Conservation (phyloP, 2,888 invertebrate species). For the Carcina quercana region DNA sequence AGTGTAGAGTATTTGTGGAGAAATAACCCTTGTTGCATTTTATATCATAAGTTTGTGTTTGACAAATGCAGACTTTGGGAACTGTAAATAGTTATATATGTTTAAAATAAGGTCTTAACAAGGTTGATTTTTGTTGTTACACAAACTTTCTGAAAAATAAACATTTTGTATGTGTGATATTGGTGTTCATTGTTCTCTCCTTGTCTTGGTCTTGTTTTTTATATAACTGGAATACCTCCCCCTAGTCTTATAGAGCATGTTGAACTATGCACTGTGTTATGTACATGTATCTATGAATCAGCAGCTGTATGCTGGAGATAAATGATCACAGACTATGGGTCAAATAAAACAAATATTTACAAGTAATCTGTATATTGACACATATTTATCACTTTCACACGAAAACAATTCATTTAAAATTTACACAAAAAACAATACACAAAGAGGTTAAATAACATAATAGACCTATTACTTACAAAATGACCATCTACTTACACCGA, state of each 20-base stretch:
- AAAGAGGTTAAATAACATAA: conserved; percentile 62
- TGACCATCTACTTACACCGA: conserved; percentile 50
- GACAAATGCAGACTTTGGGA: conserved; percentile 65
- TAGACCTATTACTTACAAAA: conserved; percentile 57
- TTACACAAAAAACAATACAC: conserved; percentile 64
- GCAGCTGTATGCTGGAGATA: no score
- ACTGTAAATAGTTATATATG: conserved; percentile 73
- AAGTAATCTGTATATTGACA: conserved; percentile 71
- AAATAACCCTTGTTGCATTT: conserved; percentile 71
- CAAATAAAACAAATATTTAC: conserved; percentile 42
- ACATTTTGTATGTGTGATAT: conserved; percentile 73
- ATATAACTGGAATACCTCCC: background rate
- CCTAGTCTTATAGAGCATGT: no score
- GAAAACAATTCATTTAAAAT: conserved; percentile 65
- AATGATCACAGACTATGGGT: no score
- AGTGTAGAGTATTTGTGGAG: conserved; percentile 60
- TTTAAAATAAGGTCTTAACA: conserved; percentile 71
- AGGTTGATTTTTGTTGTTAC: conserved; percentile 75
- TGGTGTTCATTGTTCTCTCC: conserved; percentile 47
- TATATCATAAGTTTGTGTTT: conserved; percentile 69
- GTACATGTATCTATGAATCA: no score
- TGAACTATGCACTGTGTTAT: no score
- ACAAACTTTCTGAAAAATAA: conserved; percentile 73
- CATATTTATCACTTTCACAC: conserved; percentile 68
- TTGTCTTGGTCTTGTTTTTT: background rate